Evolutionary conservation across 2,797 vertebrate species (phyloP).

Genomic region (Holocentrus rufus): DNA sequence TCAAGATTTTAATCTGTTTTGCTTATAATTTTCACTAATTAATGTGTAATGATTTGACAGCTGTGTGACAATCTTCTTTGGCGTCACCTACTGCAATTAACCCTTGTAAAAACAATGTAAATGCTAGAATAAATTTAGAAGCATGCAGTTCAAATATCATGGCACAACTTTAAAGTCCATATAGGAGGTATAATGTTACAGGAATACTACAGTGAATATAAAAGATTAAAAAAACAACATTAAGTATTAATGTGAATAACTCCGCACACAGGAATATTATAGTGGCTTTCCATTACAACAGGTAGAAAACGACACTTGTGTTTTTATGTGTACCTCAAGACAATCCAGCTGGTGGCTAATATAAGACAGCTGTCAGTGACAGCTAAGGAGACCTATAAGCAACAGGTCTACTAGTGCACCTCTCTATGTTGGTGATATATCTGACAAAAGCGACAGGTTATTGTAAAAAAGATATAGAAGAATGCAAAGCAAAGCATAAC

Average conservation of each 20-base stretch:
- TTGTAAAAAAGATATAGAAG: background rate
- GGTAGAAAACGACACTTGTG: background rate
- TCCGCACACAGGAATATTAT: background rate
- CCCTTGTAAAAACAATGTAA: no score
- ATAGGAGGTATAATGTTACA: no score
- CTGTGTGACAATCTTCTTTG: background rate
- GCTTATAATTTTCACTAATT: background rate
- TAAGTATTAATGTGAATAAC: no score
- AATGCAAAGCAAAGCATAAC: background rate
- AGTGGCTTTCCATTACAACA: background rate
- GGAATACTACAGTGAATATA: no score
- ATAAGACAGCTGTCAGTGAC: constrained; percentile 45
- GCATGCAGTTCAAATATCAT: no score
- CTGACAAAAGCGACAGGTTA: background rate
- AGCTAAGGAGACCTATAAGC: constrained; percentile 41
- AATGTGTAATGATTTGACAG: background rate
- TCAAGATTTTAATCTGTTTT: background rate
- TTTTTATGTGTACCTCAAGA: background rate
- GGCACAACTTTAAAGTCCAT: no score
- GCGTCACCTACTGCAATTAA: background rate
- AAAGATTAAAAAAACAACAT: no score
- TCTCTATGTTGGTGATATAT: constrained; percentile 17
- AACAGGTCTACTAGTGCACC: constrained; percentile 63
- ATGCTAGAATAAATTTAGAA: no score
- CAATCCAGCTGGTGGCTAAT: background rate